phyloP scores from a whole-genome alignment of 2,113 vertebrate species.

The Eubucco bourcierii region DNA sequence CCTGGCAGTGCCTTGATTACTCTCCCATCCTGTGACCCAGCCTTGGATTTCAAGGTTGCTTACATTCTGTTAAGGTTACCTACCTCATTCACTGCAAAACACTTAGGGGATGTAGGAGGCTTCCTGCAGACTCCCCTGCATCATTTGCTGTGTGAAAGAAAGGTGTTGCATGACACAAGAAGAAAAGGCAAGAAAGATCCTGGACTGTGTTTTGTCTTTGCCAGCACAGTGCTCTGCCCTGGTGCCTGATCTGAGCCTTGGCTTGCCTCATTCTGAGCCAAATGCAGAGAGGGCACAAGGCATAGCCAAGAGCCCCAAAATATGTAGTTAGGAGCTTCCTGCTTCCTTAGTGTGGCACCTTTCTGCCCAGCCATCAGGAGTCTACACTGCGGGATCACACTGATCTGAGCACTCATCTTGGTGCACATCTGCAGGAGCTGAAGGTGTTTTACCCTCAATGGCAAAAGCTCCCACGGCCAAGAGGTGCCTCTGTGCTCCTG shows the following conservation, averaged over 20 bases:
- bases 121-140: neutral
- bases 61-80: neutral
- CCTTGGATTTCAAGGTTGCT: neutral
- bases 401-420: neutral
- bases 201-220: neutral
- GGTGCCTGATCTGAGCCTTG: neutral
- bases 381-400: neutral
- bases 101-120: neutral
- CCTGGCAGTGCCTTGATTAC: neutral
- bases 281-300: fast-evolving
- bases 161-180: neutral
- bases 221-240: neutral
- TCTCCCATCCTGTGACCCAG: neutral
- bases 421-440: neutral
- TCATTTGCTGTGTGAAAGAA: neutral
- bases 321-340: neutral
- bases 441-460: neutral
- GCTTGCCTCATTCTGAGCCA: neutral
- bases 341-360: neutral
- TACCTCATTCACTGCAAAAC: neutral
- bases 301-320: neutral
- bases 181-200: neutral
- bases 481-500: neutral
- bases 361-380: neutral
- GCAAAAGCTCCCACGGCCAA: neutral